A percentile compares a stretch with the other conserved stretches of the same genome.
phyloP scores from a whole-genome alignment of 92 coral and sea anemone genomes.

The Hydrozoanthus gracilis region DNA sequence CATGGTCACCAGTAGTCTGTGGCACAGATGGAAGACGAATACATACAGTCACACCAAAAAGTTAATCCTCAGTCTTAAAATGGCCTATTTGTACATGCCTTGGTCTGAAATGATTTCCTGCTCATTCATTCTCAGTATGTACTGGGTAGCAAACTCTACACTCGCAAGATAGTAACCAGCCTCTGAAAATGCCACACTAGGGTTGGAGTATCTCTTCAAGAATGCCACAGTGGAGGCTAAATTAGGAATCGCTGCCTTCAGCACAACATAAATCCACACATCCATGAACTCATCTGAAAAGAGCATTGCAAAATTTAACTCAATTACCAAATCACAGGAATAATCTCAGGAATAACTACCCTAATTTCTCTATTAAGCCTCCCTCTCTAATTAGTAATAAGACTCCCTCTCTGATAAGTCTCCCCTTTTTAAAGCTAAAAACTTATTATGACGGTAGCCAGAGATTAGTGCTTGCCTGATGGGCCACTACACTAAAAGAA shows the following conservation, averaged over 20 bases:
- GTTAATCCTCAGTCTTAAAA: background rate
- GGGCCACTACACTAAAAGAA: too few species aligned
- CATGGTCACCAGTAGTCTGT: too few species aligned
- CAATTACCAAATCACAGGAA: too few species aligned
- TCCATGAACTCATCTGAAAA: slow-evolving; percentile 91
- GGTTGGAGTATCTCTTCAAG: slow-evolving; percentile 80
- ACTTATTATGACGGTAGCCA: too few species aligned
- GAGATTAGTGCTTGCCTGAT: too few species aligned
- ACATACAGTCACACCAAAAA: background rate
- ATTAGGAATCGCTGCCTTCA: slow-evolving; percentile 75
- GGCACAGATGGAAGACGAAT: too few species aligned
- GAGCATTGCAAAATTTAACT: background rate
- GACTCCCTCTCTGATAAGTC: too few species aligned
- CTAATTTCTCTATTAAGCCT: too few species aligned
- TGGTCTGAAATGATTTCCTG: slow-evolving; percentile 61
- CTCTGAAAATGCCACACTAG: slow-evolving; percentile 81
- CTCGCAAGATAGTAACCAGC: slow-evolving; percentile 88
- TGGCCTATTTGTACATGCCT: background rate
- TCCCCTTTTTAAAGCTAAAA: too few species aligned
- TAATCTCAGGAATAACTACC: too few species aligned
- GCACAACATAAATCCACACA: slow-evolving; percentile 86
- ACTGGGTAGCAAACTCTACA: slow-evolving; percentile 87
- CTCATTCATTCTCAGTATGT: slow-evolving; percentile 70
- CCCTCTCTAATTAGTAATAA: too few species aligned
- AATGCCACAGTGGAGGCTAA: slow-evolving; percentile 67